Evolutionary conservation across 2,113 vertebrate genomes (phyloP), one percentile per base, ranked within the genome.

Genomic region (Platysternon megacephalum): DNA sequence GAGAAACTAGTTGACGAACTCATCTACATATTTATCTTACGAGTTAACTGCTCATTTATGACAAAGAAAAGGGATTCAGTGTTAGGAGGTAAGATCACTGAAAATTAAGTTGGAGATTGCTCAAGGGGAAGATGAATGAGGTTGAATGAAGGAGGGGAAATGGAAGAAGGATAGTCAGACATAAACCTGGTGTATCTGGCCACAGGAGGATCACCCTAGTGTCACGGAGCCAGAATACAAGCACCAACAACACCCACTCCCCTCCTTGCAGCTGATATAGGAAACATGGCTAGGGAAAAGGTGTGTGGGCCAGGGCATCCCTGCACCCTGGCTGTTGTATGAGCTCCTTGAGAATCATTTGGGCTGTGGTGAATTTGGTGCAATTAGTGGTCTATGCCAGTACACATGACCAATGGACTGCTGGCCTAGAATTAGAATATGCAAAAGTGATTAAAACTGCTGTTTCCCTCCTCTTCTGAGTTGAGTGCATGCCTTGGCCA

Each of bases 171-270:
- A 1, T 4, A 72, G 65, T 10, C 2, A 2, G 8, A 29, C 3
- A 3, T 8, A 44, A 21, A 68, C 3, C 3, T 0, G 0, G n/a
- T 16, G 11, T 5, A 2, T 5, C 12, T 21, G n/a, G 78, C 6
- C 2, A 16, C 35, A 17, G 5, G 51, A 44, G 5, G 19, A 5
- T 0, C 1, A 6, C 21, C 76, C 35, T 19, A 9, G 35, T 72
- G 65, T 4, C 16, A 72, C 5, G 9, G n/a, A 39, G 65, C 9
- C 17, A 72, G 19, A 19, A 39, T 39, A 72, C 19, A 19, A 21
- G n/a, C 19, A 39, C n/a, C 19, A 21, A 39, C 8, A 39, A 22
- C 19, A 72, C 17, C n/a, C 65, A 39, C 4, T 11, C 65, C 65
- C 16, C 19, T 72, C n/a, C n/a, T 72, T 39, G n/a, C 65, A 72